Base-by-base conservation (phyloP, 1,140 invertebrate genomes). In the Galleria mellonella region DNA sequence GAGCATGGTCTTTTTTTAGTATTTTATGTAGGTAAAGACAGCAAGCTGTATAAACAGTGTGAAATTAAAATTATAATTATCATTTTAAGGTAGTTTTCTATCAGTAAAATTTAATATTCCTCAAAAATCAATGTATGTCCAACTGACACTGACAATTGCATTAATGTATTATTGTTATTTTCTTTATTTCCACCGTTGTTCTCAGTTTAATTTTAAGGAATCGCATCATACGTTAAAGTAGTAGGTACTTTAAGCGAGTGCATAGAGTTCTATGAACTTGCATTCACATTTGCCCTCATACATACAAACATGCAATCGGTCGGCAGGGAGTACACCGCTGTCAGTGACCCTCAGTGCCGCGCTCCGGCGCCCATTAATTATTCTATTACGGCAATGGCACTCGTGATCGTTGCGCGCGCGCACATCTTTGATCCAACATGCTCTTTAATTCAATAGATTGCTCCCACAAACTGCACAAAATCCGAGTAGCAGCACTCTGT, bases 381-480 rank as follows among this genome's bases (percentile, higher is more conserved):
- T 71, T 74, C 71, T 72, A 74, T 74, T 74, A 71, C 65, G 53
- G 46, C 64, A 64, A 66, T 70, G 63, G 59, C 58, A 62, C 54
- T 65, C 55, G 44, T 64, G 51, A 58, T 66, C 49, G 43, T 32
- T 64, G 62, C 58, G 69, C 62, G 60, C 55, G 55, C 62, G 54
- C 58, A 51, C 53, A 43, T 55, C 58, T 68, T 72, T 68, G 67
- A 69, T 69, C 62, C 42, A 30, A 33, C 33, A 57, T 57, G 53
- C 63, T 47, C 53, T 58, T 62, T 54, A 51, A 64, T 63, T 58
- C 55, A 55, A 36, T 39, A 33, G 47, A 47, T 52, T 51, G 17
- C 51, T 31, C 30, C 42, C 50, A 33, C 29, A 29, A 43, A 40
- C 48, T 41, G 31, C 40, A 51, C 31, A 56, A 51, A 51, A 51